Base-by-base conservation (phyloP, 2,888 invertebrate species). In the Magallana nippona region DNA sequence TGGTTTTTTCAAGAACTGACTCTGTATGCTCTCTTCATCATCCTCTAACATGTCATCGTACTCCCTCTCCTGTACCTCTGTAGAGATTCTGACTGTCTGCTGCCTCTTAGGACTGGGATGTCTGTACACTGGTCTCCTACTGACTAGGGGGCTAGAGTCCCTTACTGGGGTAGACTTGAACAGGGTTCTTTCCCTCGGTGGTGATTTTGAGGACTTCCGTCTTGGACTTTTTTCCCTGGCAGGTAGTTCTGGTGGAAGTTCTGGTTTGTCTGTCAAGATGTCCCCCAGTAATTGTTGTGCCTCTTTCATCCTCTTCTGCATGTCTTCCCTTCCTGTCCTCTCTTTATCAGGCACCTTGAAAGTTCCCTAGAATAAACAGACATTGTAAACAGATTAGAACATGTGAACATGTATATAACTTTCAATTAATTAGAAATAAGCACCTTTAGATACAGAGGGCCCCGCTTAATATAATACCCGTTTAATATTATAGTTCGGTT, bases 211-310 rank as follows among this genome's bases (percentile, higher is more conserved):
- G 17, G n/a, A 44, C 71, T 84, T 87, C 77, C 85, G 86, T 63
- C 86, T 83, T 84, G 86, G 82, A 82, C 83, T 83, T 83, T 81
- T 19, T 32, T 83, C 81, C 77, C 86, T 71, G 22, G 82, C 63
- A 55, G 87, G 84, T 13, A 84, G 83, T 80, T 89, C 89, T 81
- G 88, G 87, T 15, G 89, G 90, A 5, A 91, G 83, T 22, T 89
- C 85, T 55, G 89, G 89, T 63, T 90, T 89, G 71, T 93, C 92
- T 19, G 89, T 88, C 11, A 92, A 84, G 15, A 91, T 90, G 63
- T 91, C 91, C 57, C 91, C 91, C 84, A 93, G 88, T 32, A 93
- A 89, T 63, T 89, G 85, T 82, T 90, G 90, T 8, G 93, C 93
- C 27, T 92, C 91, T 56, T 87, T 83, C 22, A 91, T 81, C 44